Evolutionary conservation across 2,888 invertebrate genomes (phyloP).

Genomic region (Torymus auratus): DNA sequence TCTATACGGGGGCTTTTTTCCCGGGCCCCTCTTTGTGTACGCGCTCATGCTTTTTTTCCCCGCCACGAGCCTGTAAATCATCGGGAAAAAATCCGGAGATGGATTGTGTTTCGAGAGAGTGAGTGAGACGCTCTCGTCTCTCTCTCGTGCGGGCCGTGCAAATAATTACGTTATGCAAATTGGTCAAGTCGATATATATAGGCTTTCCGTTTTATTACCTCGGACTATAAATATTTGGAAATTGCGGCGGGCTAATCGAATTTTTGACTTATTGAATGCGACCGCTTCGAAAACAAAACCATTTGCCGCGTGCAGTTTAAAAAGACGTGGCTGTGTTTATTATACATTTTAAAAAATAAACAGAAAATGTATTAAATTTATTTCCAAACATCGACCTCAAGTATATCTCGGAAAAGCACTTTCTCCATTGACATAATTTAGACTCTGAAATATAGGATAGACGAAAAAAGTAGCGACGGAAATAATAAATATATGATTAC

Average conservation of each 20-base stretch:
- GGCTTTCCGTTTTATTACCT: constrained; percentile 38
- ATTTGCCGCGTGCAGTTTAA: not conserved
- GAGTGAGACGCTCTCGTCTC: no score
- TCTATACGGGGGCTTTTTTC: not conserved
- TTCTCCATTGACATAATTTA: no score
- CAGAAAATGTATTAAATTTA: no score
- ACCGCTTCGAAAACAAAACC: constrained; percentile 8
- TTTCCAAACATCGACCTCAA: no score
- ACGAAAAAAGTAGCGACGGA: no score
- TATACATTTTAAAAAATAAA: no score
- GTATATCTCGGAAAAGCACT: no score
- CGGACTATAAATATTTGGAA: constrained; percentile 47
- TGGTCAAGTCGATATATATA: not conserved
- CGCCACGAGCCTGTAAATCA: constrained; percentile 51
- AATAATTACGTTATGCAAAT: constrained; percentile 62
- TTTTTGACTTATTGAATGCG: constrained; percentile 42
- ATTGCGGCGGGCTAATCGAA: constrained; percentile 28
- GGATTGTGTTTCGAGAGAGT: constrained; percentile 49
- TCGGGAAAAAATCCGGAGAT: constrained; percentile 53
- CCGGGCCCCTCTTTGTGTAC: not conserved
- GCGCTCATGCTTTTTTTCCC: no score
- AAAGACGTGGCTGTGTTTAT: not conserved
- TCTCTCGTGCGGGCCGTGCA: constrained; percentile 51
- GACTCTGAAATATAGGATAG: no score
- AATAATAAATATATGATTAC: not conserved